Evolutionary conservation across 2,113 vertebrate genomes (phyloP).

Genomic region (Thamnophis sirtalis): DNA sequence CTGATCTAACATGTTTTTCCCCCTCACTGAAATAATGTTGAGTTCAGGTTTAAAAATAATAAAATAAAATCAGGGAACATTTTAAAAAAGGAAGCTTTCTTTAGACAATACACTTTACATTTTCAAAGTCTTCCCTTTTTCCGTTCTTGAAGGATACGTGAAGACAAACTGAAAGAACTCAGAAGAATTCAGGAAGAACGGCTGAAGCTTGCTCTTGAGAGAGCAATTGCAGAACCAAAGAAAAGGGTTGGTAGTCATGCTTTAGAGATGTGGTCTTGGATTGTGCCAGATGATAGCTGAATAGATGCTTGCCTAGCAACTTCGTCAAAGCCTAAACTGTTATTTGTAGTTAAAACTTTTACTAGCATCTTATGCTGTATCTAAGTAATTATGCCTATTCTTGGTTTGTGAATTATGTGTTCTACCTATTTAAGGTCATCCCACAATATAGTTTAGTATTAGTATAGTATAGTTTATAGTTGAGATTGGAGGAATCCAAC

Average conservation of each 20-base stretch:
- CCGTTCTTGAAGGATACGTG: slow-evolving; percentile 52
- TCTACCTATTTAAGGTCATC: not conserved
- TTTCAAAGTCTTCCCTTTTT: not conserved
- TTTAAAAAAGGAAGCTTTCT: not conserved
- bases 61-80: not conserved
- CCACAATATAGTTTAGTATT: not conserved
- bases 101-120: not conserved
- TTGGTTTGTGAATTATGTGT: not conserved
- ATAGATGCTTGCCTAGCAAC: not conserved
- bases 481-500: not conserved
- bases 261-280: not conserved
- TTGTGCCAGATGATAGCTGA: not conserved
- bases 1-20: not conserved
- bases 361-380: not conserved
- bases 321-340: not conserved
- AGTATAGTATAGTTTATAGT: too few species aligned
- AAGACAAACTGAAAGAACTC: slow-evolving; percentile 61
- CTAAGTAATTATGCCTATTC: not conserved
- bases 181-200: slow-evolving; percentile 62
- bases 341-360: not conserved
- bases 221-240: slow-evolving; percentile 59
- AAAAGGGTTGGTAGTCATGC: slow-evolving; percentile 60
- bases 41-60: not conserved
- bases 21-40: not conserved
- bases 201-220: slow-evolving; percentile 56